These are phyloP conservation scores for Leptodactylus fallax DNA, from an alignment of 2,797 vertebrate species.

Conservation along the genomic window DNA sequence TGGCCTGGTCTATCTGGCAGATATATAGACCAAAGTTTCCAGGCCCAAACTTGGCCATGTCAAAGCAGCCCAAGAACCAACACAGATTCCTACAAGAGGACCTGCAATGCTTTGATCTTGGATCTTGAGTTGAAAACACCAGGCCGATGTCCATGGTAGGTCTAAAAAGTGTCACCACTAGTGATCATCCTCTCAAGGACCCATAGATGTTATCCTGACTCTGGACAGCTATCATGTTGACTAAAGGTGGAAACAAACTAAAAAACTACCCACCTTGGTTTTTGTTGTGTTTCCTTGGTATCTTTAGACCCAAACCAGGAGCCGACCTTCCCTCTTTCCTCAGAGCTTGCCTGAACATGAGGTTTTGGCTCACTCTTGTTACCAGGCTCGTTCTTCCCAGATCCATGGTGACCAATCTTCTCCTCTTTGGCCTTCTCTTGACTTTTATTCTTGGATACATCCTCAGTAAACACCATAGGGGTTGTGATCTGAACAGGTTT, in stretches of 20 bases:
- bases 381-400: constrained; percentile 75
- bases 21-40: too few species aligned
- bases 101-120: not conserved
- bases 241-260: not conserved
- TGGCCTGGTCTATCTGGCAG: too few species aligned
- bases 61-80: too few species aligned
- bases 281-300: constrained; percentile 77
- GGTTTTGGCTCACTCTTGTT: constrained; percentile 70
- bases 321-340: constrained; percentile 78
- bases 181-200: not conserved
- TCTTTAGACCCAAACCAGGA: constrained; percentile 91
- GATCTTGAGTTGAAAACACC: too few species aligned
- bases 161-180: not conserved
- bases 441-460: constrained; percentile 66
- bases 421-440: constrained; percentile 70
- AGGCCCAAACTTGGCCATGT: too few species aligned
- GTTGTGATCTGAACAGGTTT: constrained; percentile 68
- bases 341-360: constrained; percentile 64
- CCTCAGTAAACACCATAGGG: constrained; percentile 65
- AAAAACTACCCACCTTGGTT: constrained; percentile 87
- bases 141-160: not conserved
- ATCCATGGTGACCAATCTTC: constrained; percentile 78
- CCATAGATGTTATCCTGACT: too few species aligned
- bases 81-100: not conserved
- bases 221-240: not conserved